Conservation (phyloP, 2,888 invertebrate genomes). For the Deilephila elpenor region DNA sequence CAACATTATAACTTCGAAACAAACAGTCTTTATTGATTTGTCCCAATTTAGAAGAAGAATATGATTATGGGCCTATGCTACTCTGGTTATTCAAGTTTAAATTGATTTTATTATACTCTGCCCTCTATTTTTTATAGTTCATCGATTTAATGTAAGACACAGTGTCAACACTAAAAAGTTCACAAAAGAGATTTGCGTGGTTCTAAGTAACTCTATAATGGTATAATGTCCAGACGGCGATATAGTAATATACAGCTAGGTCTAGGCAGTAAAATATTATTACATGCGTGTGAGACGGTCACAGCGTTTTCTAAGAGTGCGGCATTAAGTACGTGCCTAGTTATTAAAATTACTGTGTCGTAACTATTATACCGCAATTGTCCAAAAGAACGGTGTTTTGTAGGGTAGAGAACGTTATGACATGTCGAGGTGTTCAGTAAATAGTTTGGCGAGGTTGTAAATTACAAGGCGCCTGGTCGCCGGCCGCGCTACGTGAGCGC, state of each 20-base stretch:
- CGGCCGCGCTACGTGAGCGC: conserved; percentile 33
- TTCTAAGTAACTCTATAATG: conserved; percentile 42
- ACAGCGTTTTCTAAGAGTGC: conserved; percentile 11
- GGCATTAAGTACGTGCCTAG: conserved; percentile 30
- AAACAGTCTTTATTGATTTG: too few relatives aligned
- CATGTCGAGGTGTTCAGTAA: conserved; percentile 53
- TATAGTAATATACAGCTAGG: conserved; percentile 42
- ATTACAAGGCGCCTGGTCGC: conserved; percentile 66
- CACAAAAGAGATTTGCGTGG: conserved; percentile 38
- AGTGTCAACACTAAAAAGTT: conserved; percentile 32
- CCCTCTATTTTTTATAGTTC: background rate
- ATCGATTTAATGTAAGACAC: conserved; percentile 2
- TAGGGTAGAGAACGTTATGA: conserved; percentile 38
- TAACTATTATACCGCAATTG: conserved; percentile 44
- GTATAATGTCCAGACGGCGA: conserved; percentile 39
- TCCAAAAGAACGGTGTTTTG: conserved; percentile 39
- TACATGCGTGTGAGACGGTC: conserved; percentile 20
- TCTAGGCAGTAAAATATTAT: conserved; percentile 38
- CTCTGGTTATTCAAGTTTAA: background rate
- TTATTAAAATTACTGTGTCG: conserved; percentile 45
- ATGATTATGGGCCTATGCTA: background rate
- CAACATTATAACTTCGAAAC: too few relatives aligned
- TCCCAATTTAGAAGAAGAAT: too few relatives aligned
- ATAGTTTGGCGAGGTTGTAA: conserved; percentile 70
- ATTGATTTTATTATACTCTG: background rate